Evolutionary conservation across 2,888 invertebrate species (phyloP), one percentile per base, ranked within the genome.

Genomic region (Melieria omissa): DNA sequence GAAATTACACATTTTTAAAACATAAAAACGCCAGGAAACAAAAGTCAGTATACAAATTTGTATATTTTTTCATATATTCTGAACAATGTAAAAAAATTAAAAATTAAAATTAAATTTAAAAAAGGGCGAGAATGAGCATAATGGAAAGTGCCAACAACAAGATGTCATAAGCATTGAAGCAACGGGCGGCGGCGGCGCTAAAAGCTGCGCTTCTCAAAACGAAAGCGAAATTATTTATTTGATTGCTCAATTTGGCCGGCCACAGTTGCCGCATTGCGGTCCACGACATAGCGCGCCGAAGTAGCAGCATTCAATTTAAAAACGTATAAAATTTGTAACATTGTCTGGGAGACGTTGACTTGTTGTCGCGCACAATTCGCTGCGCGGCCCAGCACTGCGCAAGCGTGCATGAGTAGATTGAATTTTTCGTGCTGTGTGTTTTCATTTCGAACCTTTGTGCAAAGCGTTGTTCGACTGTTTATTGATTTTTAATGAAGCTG

Each of bases 401-500:
- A 60, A 6, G 12, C 55, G n/a, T 49, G 67, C 47, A 60, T 52
- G 41, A 52, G 60, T 67, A 60, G 44, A 67, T 67, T 60, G 60
- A 61, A 49, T 69, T 62, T 69, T 54, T 62, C 29, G 44, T 5
- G 16, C 14, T 46, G 52, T 55, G n/a, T 69, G 54, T 52, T 42
- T 55, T 47, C 62, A 46, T 7, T 63, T 62, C 14, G 7, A 7
- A 5, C 1, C 2, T 14, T 46, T 45, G 10, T 44, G 16, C 3
- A 42, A 29, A 12, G 58, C 5, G n/a, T 45, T 47, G 14, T 49
- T 46, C 14, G 46, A 45, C 62, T 78, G 79, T 82, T 83, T 84
- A 83, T 83, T 83, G 83, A 83, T 83, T 83, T 82, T 83, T 83
- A 83, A 83, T 83, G 83, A 84, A 83, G 76, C 81, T 75, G 76